A percentile compares a stretch with the other conserved stretches of the same genome.
phyloP scores from a whole-genome alignment of 2,888 invertebrate genomes.

The Lamellibrachia satsuma region DNA sequence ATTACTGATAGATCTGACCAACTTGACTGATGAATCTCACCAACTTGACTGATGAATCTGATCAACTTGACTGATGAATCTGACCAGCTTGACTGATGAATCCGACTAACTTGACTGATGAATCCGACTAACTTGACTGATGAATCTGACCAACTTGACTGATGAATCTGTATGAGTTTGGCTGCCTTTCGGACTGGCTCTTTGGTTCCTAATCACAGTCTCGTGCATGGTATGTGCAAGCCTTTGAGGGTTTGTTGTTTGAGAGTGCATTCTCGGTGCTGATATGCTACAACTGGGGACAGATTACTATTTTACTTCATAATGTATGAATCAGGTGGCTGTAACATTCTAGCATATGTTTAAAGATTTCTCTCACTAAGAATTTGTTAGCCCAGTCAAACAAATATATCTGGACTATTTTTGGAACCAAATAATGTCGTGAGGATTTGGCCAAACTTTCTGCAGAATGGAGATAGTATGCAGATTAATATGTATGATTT shows the following conservation, averaged over 20 bases:
- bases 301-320: background rate
- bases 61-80: background rate
- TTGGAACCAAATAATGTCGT: background rate
- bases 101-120: background rate
- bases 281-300: background rate
- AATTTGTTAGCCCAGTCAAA: background rate
- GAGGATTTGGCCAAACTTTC: background rate
- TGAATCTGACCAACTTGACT: background rate
- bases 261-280: background rate
- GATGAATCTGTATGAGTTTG: background rate
- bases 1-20: background rate
- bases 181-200: background rate
- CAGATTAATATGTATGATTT: background rate
- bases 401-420: background rate
- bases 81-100: background rate
- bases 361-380: background rate
- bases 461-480: no score
- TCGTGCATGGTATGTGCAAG: background rate
- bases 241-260: background rate
- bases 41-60: background rate
- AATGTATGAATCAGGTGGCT: background rate
- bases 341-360: background rate
- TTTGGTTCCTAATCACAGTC: background rate
- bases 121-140: background rate
- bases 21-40: background rate